Percentiles rank a stretch among this genome's conserved stretches.
Conservation (phyloP, 2,113 vertebrate species). For the Porphyrio hochstetteri region DNA sequence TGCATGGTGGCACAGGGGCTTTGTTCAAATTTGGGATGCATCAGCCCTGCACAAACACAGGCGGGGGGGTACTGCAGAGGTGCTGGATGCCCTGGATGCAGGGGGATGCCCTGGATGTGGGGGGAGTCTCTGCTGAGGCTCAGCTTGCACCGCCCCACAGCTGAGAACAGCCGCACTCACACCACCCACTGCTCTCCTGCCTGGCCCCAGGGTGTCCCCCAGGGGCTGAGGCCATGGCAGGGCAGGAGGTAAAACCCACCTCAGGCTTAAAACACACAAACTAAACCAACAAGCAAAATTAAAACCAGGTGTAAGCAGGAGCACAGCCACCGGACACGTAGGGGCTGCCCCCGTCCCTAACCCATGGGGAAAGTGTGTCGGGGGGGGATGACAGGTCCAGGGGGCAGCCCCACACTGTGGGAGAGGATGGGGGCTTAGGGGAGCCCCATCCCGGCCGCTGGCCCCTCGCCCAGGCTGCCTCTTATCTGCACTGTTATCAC, state of each 20-base stretch:
- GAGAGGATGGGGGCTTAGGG: background rate
- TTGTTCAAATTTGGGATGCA: background rate
- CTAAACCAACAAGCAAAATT: background rate
- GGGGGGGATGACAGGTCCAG: background rate
- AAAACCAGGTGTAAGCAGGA: background rate
- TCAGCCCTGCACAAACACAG: background rate
- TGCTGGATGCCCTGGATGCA: background rate
- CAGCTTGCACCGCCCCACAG: background rate
- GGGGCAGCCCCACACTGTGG: background rate
- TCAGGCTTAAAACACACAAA: background rate
- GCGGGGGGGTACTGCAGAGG: rapidly evolving
- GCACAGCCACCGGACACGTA: rapidly evolving
- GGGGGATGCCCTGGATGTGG: too few relatives aligned
- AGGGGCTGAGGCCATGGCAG: rapidly evolving
- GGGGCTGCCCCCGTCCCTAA: background rate
- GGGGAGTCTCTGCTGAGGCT: background rate
- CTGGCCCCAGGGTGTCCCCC: rapidly evolving
- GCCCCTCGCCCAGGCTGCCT: background rate
- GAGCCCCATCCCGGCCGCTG: background rate
- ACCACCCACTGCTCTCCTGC: background rate
- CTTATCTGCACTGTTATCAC: constrained; percentile 24
- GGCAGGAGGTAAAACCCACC: background rate
- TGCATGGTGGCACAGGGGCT: background rate
- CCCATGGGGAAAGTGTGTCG: background rate
- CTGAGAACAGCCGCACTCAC: background rate